Base-by-base conservation (phyloP, 2,113 vertebrate genomes). In the Machaerirhynchus nigripectus region DNA sequence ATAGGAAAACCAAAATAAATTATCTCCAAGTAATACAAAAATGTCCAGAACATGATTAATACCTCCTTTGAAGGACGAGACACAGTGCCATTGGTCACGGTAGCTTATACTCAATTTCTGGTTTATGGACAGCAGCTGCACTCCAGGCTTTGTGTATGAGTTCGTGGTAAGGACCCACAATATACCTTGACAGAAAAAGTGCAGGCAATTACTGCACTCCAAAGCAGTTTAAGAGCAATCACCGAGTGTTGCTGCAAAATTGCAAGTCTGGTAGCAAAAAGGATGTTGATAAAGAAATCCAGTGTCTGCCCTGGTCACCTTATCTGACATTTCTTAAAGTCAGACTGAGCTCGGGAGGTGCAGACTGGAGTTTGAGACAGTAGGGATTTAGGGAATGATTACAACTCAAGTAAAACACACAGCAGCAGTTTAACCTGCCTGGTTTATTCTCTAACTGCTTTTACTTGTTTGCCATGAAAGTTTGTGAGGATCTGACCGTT, bases 271-370 rank as follows among this genome's bases (percentile, higher is more conserved):
- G 26, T 46, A 87, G 84, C 22, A 81, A 87, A 81, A 82, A 47
- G 3, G 8, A 64, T 39, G 12, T 79, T 88, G 60, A 64, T 78
- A 90, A 64, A 90, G 57, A 82, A 84, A 85, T 79, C 13, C 49
- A 68, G 0, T 68, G 57, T 85, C 35, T 83, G 39, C 37, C 44
- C 19, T 56, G 23, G 24, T 80, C 57, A 76, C 68, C n/a, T 53
- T 77, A 61, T 95, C 52, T 91, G 59, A 50, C 68, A 31, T 90
- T 73, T 57, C 40, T 61, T 74, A 80, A 93, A 80, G 63, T 83
- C 52, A 69, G 28, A 73, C 37, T 2, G 13, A 73, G 31, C 52
- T 92, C 5, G 33, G 40, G 57, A 60, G 77, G 9, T 49, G 37
- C 21, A 69, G 40, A 23, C 31, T 77, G 79, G 37, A 80, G 47